Evolutionary conservation across 2,113 vertebrate species (phyloP).

Genomic region (Triplophysa siluroides): DNA sequence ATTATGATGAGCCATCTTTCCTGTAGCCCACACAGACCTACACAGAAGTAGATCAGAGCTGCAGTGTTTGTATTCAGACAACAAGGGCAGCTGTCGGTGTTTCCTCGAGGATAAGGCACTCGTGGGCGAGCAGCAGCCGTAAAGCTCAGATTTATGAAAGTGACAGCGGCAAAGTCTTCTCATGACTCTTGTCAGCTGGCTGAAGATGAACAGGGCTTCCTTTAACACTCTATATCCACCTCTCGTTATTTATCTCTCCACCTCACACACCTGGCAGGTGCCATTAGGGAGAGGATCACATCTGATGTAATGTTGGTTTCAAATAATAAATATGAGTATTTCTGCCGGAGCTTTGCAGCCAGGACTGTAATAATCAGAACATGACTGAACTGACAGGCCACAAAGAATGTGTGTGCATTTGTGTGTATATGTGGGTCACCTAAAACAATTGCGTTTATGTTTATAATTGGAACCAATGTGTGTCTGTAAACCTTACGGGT

Average conservation of each 20-base stretch:
- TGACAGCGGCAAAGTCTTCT: conserved; percentile 48
- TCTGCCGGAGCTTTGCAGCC: not conserved
- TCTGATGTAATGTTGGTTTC: not conserved
- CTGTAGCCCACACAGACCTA: too few species aligned
- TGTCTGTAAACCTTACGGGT: too few species aligned
- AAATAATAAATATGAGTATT: not conserved
- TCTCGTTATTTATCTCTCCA: conserved; percentile 21
- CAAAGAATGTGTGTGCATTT: too few species aligned
- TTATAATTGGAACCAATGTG: too few species aligned
- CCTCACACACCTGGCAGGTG: not conserved
- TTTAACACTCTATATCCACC: conserved; percentile 41
- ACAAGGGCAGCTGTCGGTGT: conserved; percentile 23
- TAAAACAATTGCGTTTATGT: too few species aligned
- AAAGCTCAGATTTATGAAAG: conserved; percentile 2
- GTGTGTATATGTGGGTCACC: too few species aligned
- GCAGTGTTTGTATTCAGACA: not conserved
- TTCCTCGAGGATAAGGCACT: conserved; percentile 20
- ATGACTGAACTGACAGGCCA: too few species aligned
- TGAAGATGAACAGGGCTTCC: conserved; percentile 68
- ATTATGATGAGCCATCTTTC: too few species aligned
- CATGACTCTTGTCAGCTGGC: conserved; percentile 69
- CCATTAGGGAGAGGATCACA: not conserved
- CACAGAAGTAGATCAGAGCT: too few species aligned
- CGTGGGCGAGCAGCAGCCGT: conserved; percentile 25
- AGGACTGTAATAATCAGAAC: too few species aligned